Evolutionary conservation across 2,113 vertebrate genomes (phyloP).

Genomic region (Channa argus): DNA sequence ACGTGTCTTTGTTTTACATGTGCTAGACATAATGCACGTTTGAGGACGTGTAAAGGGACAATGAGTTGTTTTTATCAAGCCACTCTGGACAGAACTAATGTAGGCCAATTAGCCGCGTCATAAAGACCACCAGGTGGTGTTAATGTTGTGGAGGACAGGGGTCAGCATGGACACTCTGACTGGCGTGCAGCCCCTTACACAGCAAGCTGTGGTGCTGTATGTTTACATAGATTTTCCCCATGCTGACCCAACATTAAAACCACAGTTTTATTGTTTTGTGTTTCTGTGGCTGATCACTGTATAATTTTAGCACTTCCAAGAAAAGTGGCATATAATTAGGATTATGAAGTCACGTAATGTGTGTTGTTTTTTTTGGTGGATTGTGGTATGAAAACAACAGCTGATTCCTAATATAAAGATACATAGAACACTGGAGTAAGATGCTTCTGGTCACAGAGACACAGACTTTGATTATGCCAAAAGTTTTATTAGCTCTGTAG

Average conservation of each 20-base stretch:
- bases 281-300: background rate
- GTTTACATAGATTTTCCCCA: no score
- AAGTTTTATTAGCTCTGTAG: background rate
- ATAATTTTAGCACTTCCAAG: constrained; percentile 17
- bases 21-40: constrained; percentile 6
- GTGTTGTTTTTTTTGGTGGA: constrained; percentile 2
- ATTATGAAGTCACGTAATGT: background rate
- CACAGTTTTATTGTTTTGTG: no score
- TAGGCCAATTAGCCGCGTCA: no score
- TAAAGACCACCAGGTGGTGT: no score
- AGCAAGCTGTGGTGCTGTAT: no score
- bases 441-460: background rate
- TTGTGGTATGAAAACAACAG: background rate
- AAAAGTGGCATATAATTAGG: background rate
- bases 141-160: no score
- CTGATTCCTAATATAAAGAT: background rate
- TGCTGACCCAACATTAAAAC: no score
- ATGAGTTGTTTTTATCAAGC: no score
- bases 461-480: background rate
- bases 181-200: no score
- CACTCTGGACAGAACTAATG: no score
- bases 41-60: constrained; percentile 7
- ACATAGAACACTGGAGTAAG: background rate
- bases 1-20: background rate
- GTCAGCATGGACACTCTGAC: no score